Conservation (phyloP, 2,888 invertebrate genomes). For the Andrena bicolor region DNA sequence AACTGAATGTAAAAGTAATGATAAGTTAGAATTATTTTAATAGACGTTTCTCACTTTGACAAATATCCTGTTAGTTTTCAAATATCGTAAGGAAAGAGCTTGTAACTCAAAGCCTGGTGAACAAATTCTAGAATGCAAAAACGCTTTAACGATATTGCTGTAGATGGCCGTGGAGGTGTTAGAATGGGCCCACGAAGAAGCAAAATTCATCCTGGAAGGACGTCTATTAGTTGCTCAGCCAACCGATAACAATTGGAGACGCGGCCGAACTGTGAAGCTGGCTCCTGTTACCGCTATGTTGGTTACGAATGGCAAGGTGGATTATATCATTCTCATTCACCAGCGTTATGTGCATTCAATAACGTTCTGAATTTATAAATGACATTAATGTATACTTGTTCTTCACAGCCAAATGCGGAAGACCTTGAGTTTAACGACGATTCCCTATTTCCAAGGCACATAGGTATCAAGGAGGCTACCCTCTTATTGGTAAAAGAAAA, state of each 20-base stretch:
- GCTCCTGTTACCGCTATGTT: constrained; percentile 95
- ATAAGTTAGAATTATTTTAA: not conserved
- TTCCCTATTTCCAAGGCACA: constrained; percentile 90
- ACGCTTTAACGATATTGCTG: constrained; percentile 11
- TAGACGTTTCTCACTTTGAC: too few species aligned
- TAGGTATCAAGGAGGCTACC: constrained; percentile 94
- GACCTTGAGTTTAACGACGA: constrained; percentile 89
- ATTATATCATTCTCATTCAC: constrained; percentile 14
- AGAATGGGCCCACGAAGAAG: constrained; percentile 97
- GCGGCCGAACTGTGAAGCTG: constrained; percentile 95
- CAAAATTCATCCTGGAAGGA: constrained; percentile 96
- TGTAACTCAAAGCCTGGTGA: too few species aligned
- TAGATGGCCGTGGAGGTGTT: constrained; percentile 96
- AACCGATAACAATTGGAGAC: constrained; percentile 96
- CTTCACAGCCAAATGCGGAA: constrained; percentile 88
- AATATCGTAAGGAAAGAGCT: too few species aligned
- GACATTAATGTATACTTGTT: not conserved
- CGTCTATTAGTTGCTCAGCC: constrained; percentile 95
- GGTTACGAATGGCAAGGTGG: constrained; percentile 96
- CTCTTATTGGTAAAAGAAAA: constrained; percentile 95
- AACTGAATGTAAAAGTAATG: not conserved
- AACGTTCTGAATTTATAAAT: not conserved
- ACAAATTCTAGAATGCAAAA: not conserved
- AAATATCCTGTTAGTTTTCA: too few species aligned
- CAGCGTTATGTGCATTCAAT: not conserved